Conservation (phyloP, 2,113 vertebrate genomes). For the Phaethon lepturus region DNA sequence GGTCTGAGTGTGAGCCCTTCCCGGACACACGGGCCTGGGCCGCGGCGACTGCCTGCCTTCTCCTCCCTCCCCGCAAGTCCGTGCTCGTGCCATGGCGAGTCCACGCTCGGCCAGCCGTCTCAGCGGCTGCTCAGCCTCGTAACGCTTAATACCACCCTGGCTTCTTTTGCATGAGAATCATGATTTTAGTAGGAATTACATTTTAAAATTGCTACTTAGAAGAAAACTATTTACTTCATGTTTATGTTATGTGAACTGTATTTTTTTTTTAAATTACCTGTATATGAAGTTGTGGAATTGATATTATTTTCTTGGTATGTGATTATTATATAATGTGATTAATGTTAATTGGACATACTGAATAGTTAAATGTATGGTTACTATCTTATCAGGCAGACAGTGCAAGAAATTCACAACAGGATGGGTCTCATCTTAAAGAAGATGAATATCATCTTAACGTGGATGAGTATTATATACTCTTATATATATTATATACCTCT, state of each 20-base stretch:
- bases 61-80: not conserved
- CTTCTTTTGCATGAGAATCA: not conserved
- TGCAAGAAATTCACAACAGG: not conserved
- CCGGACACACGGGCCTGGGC: accelerated
- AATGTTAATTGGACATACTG: not conserved
- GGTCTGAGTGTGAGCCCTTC: not conserved
- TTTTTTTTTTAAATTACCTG: not conserved
- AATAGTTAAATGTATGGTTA: not conserved
- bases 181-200: not conserved
- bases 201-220: not conserved
- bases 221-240: not conserved
- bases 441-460: not conserved
- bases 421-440: not conserved
- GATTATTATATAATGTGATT: not conserved
- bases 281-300: not conserved
- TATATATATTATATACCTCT: too few relatives aligned
- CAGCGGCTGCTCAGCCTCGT: not conserved
- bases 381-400: not conserved
- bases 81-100: not conserved
- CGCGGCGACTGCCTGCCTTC: accelerated
- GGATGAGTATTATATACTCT: not conserved
- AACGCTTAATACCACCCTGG: not conserved
- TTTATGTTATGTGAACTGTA: not conserved
- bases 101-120: accelerated
- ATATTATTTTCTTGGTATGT: not conserved